Conservation (phyloP, 2,797 vertebrate species). For the Cynopterus sphinx region DNA sequence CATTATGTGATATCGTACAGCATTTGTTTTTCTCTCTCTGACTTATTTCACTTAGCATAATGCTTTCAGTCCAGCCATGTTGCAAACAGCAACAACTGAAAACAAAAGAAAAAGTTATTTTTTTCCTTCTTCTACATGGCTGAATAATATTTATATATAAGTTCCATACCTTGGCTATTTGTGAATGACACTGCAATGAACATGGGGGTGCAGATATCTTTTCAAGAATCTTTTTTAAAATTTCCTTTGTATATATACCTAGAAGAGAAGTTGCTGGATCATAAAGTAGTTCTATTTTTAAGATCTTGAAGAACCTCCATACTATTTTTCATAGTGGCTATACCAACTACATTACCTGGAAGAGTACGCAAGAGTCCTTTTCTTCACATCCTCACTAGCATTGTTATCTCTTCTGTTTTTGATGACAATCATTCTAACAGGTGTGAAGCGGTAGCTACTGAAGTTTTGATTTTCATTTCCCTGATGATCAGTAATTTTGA, state of each 20-base stretch:
- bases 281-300: background rate
- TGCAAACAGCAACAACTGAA: background rate
- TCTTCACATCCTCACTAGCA: background rate
- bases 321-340: background rate
- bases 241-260: background rate
- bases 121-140: background rate
- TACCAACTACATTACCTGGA: background rate
- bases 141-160: background rate
- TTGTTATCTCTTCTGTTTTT: background rate
- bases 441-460: background rate
- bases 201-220: background rate
- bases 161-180: background rate
- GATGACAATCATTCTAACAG: background rate
- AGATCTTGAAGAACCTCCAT: background rate
- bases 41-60: background rate
- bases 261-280: background rate
- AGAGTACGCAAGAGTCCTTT: background rate
- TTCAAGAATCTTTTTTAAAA: too few relatives aligned
- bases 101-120: too few relatives aligned
- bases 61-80: background rate
- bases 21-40: background rate
- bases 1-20: background rate
- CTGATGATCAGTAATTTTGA: background rate
- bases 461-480: background rate
- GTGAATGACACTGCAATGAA: background rate